Evolutionary conservation across 2,888 invertebrate genomes (phyloP), one percentile per base, ranked within the genome.

Genomic region (Petrolisthes manimaculis): DNA sequence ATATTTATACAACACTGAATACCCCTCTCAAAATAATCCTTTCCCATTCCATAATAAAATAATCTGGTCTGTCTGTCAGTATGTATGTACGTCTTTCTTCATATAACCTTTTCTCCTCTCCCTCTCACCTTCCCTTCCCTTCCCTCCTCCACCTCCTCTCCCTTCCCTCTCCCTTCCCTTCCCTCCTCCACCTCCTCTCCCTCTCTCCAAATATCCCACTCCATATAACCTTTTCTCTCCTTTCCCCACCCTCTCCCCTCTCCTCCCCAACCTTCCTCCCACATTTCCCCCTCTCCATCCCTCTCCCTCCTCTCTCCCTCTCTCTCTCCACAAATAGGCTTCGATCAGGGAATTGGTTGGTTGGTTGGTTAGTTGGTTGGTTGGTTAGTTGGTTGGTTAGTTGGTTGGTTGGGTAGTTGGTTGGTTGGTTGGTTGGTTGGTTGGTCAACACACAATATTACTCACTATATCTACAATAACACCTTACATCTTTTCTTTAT

Each of bases 351-450:
- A n/a, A 81, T 81, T 37, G n/a, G n/a, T n/a, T n/a, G n/a, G n/a
- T n/a, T n/a, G n/a, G n/a, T n/a, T n/a, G n/a, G n/a, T n/a, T n/a
- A n/a, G n/a, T n/a, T n/a, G n/a, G n/a, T n/a, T n/a, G n/a, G n/a
- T n/a, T n/a, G n/a, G n/a, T n/a, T n/a, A n/a, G n/a, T n/a, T n/a
- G n/a, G n/a, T n/a, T n/a, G n/a, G n/a, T n/a, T n/a, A n/a, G n/a
- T n/a, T n/a, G n/a, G n/a, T n/a, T n/a, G n/a, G n/a, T n/a, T n/a
- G n/a, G n/a, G n/a, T n/a, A n/a, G n/a, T n/a, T n/a, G n/a, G n/a
- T n/a, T n/a, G n/a, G n/a, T n/a, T n/a, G 67, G 61, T 37, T 81
- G 61, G n/a, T 51, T 81, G 81, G 81, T 61, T 37, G 56, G 67
- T 81, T 67, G 81, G n/a, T n/a, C n/a, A n/a, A n/a, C n/a, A n/a